These are phyloP conservation scores for Aphelenchoides besseyi DNA, from an alignment of 1,140 invertebrate genomes.

Conservation along the genomic window DNA sequence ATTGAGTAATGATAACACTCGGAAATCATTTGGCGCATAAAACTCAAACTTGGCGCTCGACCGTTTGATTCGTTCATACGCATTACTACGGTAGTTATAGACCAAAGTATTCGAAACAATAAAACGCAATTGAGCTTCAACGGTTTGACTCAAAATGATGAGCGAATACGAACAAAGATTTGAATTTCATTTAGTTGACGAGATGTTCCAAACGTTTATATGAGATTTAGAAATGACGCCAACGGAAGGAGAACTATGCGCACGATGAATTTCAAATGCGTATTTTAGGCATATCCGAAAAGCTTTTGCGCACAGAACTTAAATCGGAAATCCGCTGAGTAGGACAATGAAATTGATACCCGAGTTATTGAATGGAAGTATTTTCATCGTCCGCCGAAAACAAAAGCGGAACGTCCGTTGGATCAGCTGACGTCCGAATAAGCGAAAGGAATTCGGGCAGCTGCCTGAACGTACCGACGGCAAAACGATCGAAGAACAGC, in stretches of 20 bases:
- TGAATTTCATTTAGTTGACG: neutral
- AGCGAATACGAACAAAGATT: neutral
- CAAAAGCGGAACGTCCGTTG: neutral
- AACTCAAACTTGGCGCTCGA: neutral
- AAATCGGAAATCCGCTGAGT: neutral
- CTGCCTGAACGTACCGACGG: neutral
- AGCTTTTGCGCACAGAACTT: neutral
- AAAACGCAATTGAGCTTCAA: neutral
- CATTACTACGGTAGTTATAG: neutral
- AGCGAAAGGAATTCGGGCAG: neutral
- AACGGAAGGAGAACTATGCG: neutral
- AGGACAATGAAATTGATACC: neutral
- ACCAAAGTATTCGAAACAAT: neutral
- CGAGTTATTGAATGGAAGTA: too few relatives aligned
- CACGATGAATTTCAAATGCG: neutral
- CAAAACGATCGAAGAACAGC: too few relatives aligned
- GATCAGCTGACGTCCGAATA: neutral
- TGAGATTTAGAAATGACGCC: neutral
- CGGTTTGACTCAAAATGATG: neutral
- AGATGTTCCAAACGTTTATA: neutral
- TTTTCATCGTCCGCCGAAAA: neutral
- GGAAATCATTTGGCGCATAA: constrained; percentile 17
- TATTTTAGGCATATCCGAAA: neutral
- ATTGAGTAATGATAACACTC: constrained; percentile 17
- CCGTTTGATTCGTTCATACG: neutral